phyloP scores from a whole-genome alignment of 2,888 invertebrate species.

The Ophonus ardosiacus region DNA sequence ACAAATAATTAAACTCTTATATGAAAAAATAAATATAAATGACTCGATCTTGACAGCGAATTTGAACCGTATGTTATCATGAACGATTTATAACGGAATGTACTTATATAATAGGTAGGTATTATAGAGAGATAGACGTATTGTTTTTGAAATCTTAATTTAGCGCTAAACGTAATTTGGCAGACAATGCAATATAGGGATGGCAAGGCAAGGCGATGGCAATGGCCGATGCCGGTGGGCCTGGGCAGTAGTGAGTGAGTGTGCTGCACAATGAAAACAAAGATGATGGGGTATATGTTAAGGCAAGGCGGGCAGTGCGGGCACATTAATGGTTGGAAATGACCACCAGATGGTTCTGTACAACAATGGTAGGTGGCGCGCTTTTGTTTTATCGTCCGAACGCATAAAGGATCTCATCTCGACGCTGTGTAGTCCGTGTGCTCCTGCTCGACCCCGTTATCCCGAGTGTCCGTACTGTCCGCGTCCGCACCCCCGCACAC shows the following conservation, averaged over 20 bases:
- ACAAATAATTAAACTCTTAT: too few species aligned
- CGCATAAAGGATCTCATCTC: slow-evolving; percentile 63
- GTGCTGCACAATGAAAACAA: slow-evolving; percentile 52
- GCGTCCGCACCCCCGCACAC: too few species aligned
- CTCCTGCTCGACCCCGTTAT: neutral
- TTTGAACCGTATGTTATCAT: neutral
- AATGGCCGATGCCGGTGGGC: neutral
- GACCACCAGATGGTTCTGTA: slow-evolving; percentile 71
- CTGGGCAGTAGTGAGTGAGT: neutral
- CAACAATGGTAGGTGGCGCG: slow-evolving; percentile 74
- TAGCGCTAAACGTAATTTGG: slow-evolving; percentile 63
- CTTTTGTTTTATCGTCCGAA: slow-evolving; percentile 63
- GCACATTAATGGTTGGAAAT: slow-evolving; percentile 62
- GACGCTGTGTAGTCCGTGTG: slow-evolving; percentile 41
- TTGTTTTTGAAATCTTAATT: slow-evolving; percentile 63
- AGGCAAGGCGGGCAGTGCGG: slow-evolving; percentile 30
- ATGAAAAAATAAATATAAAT: too few species aligned
- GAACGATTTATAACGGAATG: neutral
- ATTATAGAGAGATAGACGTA: neutral
- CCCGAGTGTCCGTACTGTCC: slow-evolving; percentile 1
- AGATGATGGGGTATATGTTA: slow-evolving; percentile 52
- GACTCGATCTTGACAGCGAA: too few species aligned
- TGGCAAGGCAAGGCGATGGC: neutral
- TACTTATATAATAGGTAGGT: neutral
- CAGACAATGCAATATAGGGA: slow-evolving; percentile 58